Conservation (phyloP, 2,113 vertebrate genomes). For the Myrmophylax atrothorax region DNA sequence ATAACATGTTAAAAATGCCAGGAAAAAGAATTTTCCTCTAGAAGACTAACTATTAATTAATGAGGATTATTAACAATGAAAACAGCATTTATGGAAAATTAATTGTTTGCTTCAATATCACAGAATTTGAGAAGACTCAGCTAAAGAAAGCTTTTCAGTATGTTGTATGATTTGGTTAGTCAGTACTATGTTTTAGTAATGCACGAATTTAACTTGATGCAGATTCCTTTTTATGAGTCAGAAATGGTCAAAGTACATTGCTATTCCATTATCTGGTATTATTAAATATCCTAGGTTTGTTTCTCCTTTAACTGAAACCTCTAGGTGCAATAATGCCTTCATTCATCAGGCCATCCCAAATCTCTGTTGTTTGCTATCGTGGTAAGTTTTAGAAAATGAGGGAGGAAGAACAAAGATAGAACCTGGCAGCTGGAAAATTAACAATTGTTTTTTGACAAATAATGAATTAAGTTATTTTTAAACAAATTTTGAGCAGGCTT, state of each 20-base stretch:
- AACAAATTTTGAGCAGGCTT: background rate
- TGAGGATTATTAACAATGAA: background rate
- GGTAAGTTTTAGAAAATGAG: background rate
- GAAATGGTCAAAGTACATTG: background rate
- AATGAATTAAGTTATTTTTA: background rate
- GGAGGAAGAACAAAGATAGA: background rate
- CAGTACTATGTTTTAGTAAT: background rate
- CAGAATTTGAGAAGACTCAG: background rate
- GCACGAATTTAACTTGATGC: background rate
- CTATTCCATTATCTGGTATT: background rate
- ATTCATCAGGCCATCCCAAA: background rate
- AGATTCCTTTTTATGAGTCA: background rate
- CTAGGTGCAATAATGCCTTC: background rate
- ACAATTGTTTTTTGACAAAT: background rate
- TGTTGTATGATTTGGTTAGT: background rate
- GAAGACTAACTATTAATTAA: background rate
- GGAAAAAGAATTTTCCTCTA: background rate
- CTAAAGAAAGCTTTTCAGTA: background rate
- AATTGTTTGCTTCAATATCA: background rate
- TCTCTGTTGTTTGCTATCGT: background rate
- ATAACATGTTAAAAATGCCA: background rate
- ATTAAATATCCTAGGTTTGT: background rate
- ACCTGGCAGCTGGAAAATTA: background rate
- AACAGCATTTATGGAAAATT: background rate
- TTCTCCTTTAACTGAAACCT: background rate